A percentile compares a stretch with the other conserved stretches of the same genome.
phyloP scores from a whole-genome alignment of 2,888 invertebrate species.

The Rhabditoides inermis region DNA sequence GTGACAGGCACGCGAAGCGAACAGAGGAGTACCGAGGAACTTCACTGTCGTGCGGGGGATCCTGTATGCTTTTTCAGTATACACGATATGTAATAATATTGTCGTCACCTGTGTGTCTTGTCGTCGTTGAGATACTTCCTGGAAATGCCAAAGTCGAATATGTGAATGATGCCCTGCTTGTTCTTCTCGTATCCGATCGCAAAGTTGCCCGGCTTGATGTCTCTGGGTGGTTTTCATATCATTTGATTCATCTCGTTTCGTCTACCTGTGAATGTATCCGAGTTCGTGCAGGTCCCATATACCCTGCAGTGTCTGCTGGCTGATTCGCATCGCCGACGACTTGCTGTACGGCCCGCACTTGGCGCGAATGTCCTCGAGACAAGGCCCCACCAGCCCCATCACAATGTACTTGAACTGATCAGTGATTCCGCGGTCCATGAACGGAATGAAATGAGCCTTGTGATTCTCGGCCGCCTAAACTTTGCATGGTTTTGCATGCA shows the following conservation, averaged over 20 bases:
- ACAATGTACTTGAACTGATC: too few relatives aligned
- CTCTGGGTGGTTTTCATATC: neutral
- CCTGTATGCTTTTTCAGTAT: neutral
- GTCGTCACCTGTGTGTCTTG: neutral
- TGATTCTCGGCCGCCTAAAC: too few relatives aligned
- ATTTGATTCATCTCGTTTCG: neutral
- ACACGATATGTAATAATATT: neutral
- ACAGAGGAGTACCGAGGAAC: neutral
- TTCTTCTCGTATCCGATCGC: neutral
- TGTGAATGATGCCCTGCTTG: neutral
- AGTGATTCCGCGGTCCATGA: too few relatives aligned
- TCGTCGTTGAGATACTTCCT: neutral
- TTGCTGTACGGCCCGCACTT: too few relatives aligned
- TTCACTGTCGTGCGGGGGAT: neutral
- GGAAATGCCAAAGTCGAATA: conserved; percentile 1
- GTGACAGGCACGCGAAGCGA: neutral
- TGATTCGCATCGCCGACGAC: too few relatives aligned
- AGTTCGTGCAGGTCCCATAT: neutral
- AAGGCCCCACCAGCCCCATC: too few relatives aligned
- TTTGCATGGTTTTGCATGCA: too few relatives aligned
- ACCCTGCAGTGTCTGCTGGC: neutral
- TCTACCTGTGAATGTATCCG: neutral
- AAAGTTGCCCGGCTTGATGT: conserved; percentile 2
- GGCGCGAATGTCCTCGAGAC: too few relatives aligned
- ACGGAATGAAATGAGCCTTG: too few relatives aligned